Evolutionary conservation across 2,113 vertebrate genomes (phyloP).

Genomic region (Urocynchramus pylzowi): DNA sequence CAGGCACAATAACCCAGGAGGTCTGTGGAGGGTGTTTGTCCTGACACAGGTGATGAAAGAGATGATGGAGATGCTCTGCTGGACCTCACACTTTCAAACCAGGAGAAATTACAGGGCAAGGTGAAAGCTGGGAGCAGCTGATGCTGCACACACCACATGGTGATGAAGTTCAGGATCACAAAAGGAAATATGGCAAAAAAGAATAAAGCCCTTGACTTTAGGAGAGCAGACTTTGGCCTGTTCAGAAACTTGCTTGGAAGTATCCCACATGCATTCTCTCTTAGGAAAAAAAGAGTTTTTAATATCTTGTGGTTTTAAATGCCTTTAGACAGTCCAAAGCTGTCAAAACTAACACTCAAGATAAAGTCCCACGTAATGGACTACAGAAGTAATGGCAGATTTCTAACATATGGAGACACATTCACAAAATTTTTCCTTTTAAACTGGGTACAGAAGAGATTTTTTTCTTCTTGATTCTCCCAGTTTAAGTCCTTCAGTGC

Average conservation of each 20-base stretch:
- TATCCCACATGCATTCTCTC: neutral
- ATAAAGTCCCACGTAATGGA: neutral
- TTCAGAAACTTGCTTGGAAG: neutral
- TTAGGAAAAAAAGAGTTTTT: neutral
- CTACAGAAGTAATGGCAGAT: neutral
- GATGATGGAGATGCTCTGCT: neutral
- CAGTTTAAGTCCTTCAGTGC: neutral
- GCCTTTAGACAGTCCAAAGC: neutral
- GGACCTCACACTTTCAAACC: neutral
- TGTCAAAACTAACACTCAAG: rapidly evolving
- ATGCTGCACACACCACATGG: neutral
- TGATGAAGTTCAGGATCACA: neutral
- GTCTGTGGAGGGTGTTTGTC: neutral
- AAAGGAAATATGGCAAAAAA: neutral
- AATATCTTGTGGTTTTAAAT: neutral
- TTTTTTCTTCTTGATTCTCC: neutral
- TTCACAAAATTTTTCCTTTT: neutral
- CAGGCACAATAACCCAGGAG: neutral
- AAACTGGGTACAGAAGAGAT: neutral
- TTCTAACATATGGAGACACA: neutral
- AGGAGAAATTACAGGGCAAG: neutral
- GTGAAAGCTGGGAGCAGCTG: neutral
- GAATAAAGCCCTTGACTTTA: neutral
- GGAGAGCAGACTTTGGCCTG: neutral
- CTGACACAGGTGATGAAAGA: neutral